These are phyloP conservation scores for Erethizon dorsatum DNA, from an alignment of 2,797 vertebrate species.

Conservation along the genomic window DNA sequence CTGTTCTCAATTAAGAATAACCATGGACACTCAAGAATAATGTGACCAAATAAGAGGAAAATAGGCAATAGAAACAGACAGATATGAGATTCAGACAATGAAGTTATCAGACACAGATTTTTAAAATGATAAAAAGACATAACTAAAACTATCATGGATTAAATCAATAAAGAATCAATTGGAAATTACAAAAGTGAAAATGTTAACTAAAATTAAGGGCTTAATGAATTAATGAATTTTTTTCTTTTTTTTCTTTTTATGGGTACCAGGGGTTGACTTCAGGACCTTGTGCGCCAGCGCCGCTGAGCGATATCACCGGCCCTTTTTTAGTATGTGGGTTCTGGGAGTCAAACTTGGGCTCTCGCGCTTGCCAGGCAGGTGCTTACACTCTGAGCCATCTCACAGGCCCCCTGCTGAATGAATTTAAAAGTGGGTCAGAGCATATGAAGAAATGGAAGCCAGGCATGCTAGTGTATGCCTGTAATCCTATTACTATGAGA, in stretches of 20 bases:
- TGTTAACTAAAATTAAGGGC: neutral
- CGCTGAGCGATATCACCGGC: too few relatives aligned
- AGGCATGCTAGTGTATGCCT: neutral
- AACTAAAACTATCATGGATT: neutral
- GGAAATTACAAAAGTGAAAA: neutral
- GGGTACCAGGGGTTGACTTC: too few relatives aligned
- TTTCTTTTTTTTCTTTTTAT: too few relatives aligned
- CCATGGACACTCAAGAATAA: neutral
- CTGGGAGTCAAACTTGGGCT: too few relatives aligned
- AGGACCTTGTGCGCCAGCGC: too few relatives aligned
- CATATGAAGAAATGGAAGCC: neutral
- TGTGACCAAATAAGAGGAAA: neutral
- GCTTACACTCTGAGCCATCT: too few relatives aligned
- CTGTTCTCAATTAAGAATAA: neutral
- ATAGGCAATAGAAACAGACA: neutral
- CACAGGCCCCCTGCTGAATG: neutral
- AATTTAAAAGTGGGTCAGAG: neutral
- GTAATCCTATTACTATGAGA: neutral
- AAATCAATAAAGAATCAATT: neutral
- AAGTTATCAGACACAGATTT: neutral
- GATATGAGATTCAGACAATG: neutral
- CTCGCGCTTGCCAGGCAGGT: too few relatives aligned
- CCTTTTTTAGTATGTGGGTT: too few relatives aligned
- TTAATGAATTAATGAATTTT: neutral
- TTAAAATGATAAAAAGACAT: constrained; percentile 12